phyloP scores from a whole-genome alignment of 2,888 invertebrate genomes.

The Volucella zonaria region DNA sequence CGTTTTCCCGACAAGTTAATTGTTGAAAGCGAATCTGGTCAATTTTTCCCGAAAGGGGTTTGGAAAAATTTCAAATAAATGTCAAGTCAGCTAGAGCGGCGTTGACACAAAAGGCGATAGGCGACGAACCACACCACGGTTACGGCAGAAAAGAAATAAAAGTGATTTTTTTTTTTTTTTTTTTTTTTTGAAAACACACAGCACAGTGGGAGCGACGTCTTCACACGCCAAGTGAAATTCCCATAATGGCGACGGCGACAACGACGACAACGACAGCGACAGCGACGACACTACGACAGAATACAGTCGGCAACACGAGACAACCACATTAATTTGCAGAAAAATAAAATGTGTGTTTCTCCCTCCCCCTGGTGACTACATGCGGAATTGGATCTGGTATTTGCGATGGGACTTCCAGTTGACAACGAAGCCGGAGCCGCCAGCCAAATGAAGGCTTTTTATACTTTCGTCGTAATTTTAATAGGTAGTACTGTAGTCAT shows the following conservation, averaged over 20 bases:
- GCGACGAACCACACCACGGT: conserved; percentile 24
- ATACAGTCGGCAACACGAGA: conserved; percentile 30
- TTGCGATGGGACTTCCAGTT: conserved; percentile 76
- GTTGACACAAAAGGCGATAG: conserved; percentile 56
- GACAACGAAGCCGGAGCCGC: conserved; percentile 77
- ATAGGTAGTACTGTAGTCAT: conserved; percentile 73
- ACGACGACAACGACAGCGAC: conserved; percentile 20
- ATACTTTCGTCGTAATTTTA: conserved; percentile 78
- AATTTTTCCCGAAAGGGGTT: too few species aligned
- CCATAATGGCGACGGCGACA: conserved; percentile 65
- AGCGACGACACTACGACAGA: conserved; percentile 6
- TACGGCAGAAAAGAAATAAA: too few species aligned
- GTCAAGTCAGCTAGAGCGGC: conserved; percentile 16
- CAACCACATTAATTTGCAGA: conserved; percentile 50
- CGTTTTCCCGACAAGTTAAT: too few species aligned
- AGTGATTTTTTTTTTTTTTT: too few species aligned
- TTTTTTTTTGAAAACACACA: too few species aligned
- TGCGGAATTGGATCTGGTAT: conserved; percentile 45
- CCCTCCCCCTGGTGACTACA: conserved; percentile 46
- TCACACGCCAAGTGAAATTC: conserved; percentile 58
- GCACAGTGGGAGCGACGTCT: conserved; percentile 38
- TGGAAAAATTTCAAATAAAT: too few species aligned
- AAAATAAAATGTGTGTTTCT: conserved; percentile 33
- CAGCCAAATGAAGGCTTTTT: conserved; percentile 77
- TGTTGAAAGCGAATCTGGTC: too few species aligned